Base-by-base conservation (phyloP, 2,888 invertebrate genomes). In the Pteria penguin region DNA sequence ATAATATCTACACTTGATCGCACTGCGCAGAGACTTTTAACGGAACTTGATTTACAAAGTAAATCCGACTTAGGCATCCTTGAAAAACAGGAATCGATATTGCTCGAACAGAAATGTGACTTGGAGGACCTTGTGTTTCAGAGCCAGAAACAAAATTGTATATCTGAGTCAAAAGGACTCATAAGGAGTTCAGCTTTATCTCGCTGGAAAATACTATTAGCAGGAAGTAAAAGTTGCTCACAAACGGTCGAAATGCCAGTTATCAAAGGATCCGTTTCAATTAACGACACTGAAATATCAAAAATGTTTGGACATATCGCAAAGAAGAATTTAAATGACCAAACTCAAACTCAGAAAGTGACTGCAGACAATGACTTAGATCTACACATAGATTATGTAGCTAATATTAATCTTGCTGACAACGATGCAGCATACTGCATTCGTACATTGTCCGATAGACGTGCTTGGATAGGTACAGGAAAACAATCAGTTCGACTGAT, bases 391-490 rank as follows among this genome's bases (percentile, higher is more conserved):
- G 54, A 54, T 5, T 14, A 67, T 2, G 55, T 67, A 18, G 5
- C 32, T 8, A 18, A 26, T 4, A 22, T 67, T 26, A 22, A 45
- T 4, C 67, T 54, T 5, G 11, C 55, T 4, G 54, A 67, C n/a
- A 67, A 67, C 31, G 67, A 67, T n/a, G 67, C 67, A 29, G 67
- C 55, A n/a, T 67, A 67, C 22, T 54, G 67, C 67, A 67, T 67
- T 55, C 67, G 67, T n/a, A 67, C 67, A 5, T 29, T 67, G 22
- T 36, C 67, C 8, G 18, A 54, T 26, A 31, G 67, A 22, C 27
- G 29, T 31, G 67, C 55, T 8, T 67, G 67, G 67, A 29, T 67
- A 29, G 67, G 67, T 52, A 67, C 67, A 54, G 67, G 67, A 54
- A 52, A 27, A 2, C 67, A 67, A 18, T 54, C 67, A 4, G 55